Evolutionary conservation across 2,113 vertebrate genomes (phyloP).

Genomic region (Octodon degus): DNA sequence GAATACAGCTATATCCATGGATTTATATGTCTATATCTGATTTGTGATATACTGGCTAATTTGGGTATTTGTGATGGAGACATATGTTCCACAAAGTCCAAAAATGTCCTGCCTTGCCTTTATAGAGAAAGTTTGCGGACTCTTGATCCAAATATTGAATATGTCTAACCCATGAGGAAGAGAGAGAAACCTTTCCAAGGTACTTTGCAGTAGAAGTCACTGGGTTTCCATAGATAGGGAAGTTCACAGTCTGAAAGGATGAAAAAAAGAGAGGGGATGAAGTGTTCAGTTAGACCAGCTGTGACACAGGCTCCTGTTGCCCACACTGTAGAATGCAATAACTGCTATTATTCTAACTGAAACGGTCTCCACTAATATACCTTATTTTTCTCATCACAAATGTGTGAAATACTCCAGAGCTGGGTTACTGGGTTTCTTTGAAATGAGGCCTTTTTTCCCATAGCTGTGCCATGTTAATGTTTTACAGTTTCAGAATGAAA

Average conservation of each 20-base stretch:
- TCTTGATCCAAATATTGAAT: background rate
- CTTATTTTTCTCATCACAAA: background rate
- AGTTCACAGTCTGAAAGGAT: background rate
- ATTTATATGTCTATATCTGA: background rate
- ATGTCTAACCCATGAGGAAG: background rate
- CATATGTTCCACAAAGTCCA: background rate
- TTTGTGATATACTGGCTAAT: background rate
- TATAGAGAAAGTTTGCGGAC: background rate
- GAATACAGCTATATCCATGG: background rate
- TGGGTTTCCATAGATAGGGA: background rate
- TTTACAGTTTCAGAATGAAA: conserved; percentile 45
- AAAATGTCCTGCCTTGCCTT: background rate
- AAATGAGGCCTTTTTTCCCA: background rate
- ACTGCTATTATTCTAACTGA: background rate
- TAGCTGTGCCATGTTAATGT: background rate
- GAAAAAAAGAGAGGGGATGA: background rate
- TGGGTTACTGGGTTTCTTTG: conserved; percentile 24
- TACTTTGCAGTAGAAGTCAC: background rate
- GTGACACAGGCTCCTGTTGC: background rate
- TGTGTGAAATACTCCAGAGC: background rate
- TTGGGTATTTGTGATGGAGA: background rate
- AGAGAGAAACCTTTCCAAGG: background rate
- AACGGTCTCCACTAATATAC: background rate
- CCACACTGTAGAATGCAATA: background rate
- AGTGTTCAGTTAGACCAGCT: background rate